Base-by-base conservation (phyloP, 2,797 vertebrate species). In the Enoplosus armatus region DNA sequence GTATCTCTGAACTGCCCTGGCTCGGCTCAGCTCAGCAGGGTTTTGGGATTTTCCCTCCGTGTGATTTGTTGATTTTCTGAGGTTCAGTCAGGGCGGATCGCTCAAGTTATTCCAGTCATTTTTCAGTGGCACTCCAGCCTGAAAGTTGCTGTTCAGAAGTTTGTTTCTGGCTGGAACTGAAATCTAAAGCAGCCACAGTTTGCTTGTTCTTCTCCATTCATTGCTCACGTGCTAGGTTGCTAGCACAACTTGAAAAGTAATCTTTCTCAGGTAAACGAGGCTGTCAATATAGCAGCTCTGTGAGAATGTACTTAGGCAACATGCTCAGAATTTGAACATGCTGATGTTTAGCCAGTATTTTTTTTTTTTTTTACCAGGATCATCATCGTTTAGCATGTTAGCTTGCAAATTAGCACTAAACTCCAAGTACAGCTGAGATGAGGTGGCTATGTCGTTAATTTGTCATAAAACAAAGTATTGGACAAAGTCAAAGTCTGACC, bases 61-160 rank as follows among this genome's bases (percentile, higher is more conserved):
- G 67, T 76, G 72, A 82, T 67, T 83, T 87, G 79, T 87, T 91
- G 83, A 65, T 79, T 72, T 67, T n/a, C 54, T 63, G 76, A 83
- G 74, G 77, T 82, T 84, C 75, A 67, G 75, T 48, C 26, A 8
- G 75, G 81, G 77, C 71, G 48, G 75, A 79, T n/a, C 10, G 8
- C 59, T 79, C 15, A 48, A 59, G 56, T 66, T 20, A 26, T 75
- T 81, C 39, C 62, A 76, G 47, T 37, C 47, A 48, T 59, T 78
- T 37, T 82, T 79, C 60, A 72, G 63, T 20, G 37, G 64, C 33
- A 51, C 58, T 50, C 18, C 45, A 15, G 35, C 35, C 81, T 35
- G 64, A 72, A 66, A 67, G 66, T 82, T 77, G 39, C 60, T 69
- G 43, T 48, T 67, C 20, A 72, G 31, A 29, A 43, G 64, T 67